These are phyloP conservation scores for Rhabditoides inermis DNA, from an alignment of 2,888 invertebrate species.

Conservation along the genomic window DNA sequence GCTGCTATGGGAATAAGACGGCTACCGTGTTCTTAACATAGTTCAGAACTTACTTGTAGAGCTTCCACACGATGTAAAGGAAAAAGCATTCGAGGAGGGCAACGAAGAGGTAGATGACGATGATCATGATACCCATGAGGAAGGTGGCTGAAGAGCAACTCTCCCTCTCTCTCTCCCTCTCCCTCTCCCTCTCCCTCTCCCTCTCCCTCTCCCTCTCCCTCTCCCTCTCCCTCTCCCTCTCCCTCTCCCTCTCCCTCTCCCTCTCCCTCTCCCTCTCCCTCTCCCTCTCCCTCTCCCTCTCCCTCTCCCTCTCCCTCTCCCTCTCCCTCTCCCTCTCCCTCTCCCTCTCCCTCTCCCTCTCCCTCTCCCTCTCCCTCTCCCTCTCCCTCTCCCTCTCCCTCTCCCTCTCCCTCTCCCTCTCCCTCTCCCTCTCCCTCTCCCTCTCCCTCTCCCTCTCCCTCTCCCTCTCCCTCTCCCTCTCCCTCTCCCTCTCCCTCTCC, in stretches of 20 bases:
- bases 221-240: neutral
- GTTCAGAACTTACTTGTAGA: constrained; percentile 39
- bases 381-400: neutral
- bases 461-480: neutral
- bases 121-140: constrained; percentile 44
- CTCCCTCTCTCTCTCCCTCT: neutral
- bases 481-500: neutral
- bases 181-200: neutral
- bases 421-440: neutral
- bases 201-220: neutral
- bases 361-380: neutral
- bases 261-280: neutral
- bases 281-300: neutral
- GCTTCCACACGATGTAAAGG: constrained; percentile 48
- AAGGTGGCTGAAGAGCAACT: constrained; percentile 45
- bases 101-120: constrained; percentile 46
- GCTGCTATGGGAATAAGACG: neutral
- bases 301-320: neutral
- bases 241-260: neutral
- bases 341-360: neutral
- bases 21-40: neutral
- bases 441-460: neutral
- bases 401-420: neutral
- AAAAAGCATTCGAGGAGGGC: constrained; percentile 49
- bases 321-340: neutral